Base-by-base conservation (phyloP, 1,140 invertebrate species). In the Atta texana region DNA sequence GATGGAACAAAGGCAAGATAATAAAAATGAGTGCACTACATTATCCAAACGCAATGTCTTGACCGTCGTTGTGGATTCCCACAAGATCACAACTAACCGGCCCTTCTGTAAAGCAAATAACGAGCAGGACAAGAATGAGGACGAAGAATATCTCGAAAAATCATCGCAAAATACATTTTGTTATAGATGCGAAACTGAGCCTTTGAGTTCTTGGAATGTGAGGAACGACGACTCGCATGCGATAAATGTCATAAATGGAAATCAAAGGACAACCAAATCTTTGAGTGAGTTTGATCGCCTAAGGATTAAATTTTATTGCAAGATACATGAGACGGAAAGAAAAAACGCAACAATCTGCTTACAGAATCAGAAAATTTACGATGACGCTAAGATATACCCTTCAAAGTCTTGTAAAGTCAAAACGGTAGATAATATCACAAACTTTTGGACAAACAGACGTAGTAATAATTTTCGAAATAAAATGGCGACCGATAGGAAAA, bases 341-440 rank as follows among this genome's bases (percentile, higher is more conserved):
- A 74, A 21, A 61, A 75, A 44, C 2, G n/a, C 24, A 0, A 21
- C 24, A 0, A 18, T 34, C 24, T 75, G 24, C 2, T 10, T 21
- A 10, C 80, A 84, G 24, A 72, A 75, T 49, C 69, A 84, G 14
- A 74, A 61, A 34, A 63, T 74, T 2, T n/a, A 74, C 28, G 69
- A 84, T 39, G 16, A 21, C 49, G 24, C 61, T 18, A 84, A 75
- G 14, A 63, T 63, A 2, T 85, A 77, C 55, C 59, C 82, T 6
- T 86, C 86, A 0, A 94, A 92, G 76, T 89, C 90, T 7, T 89
- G 89, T 31, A 88, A 74, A 51, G 84, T 86, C 21, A 89, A 88
- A 21, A 92, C 92, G 0, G 92, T 93, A 21, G 93, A 94, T 28
- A 94, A 94, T 77, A 85, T 93, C 16, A 64, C 92, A 12, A 93